phyloP scores from a whole-genome alignment of 1,140 invertebrate genomes.

The Drosophila miranda region DNA sequence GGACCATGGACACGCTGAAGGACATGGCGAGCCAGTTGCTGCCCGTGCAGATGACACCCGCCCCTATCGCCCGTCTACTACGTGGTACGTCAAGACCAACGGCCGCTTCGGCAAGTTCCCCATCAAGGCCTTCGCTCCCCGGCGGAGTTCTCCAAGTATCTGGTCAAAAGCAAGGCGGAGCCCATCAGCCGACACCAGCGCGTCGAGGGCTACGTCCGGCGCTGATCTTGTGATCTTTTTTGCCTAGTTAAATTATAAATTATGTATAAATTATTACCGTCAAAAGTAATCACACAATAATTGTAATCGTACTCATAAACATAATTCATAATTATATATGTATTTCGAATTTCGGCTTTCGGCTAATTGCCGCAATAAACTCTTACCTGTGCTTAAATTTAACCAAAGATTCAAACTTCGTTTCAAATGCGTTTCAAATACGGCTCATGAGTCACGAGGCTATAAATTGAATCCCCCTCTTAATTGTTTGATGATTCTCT shows the following conservation, averaged over 20 bases:
- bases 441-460: slow-evolving; percentile 17
- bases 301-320: slow-evolving; percentile 6
- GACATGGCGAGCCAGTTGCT: slow-evolving; percentile 36
- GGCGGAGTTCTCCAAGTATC: slow-evolving; percentile 70
- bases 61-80: slow-evolving; percentile 77
- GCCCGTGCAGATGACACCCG: slow-evolving; percentile 70
- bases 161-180: slow-evolving; percentile 73
- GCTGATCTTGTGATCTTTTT: slow-evolving; percentile 58
- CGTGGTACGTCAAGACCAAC: slow-evolving; percentile 71
- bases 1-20: background rate
- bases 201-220: slow-evolving; percentile 41
- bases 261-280: slow-evolving; percentile 27
- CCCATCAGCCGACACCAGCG: slow-evolving; percentile 54
- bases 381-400: slow-evolving; percentile 23
- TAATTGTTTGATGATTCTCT: slow-evolving; percentile 5
- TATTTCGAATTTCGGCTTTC: no score
- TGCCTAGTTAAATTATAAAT: slow-evolving; percentile 61
- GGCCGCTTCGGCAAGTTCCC: slow-evolving; percentile 80
- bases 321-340: slow-evolving; percentile 40
- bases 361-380: slow-evolving; percentile 54
- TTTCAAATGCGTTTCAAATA: slow-evolving; percentile 1
- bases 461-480: slow-evolving; percentile 10
- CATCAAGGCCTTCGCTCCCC: slow-evolving; percentile 69
- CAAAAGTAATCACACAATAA: slow-evolving; percentile 25
- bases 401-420: background rate